Conservation (phyloP, 2,113 vertebrate species). For the Lycaon pictus region DNA sequence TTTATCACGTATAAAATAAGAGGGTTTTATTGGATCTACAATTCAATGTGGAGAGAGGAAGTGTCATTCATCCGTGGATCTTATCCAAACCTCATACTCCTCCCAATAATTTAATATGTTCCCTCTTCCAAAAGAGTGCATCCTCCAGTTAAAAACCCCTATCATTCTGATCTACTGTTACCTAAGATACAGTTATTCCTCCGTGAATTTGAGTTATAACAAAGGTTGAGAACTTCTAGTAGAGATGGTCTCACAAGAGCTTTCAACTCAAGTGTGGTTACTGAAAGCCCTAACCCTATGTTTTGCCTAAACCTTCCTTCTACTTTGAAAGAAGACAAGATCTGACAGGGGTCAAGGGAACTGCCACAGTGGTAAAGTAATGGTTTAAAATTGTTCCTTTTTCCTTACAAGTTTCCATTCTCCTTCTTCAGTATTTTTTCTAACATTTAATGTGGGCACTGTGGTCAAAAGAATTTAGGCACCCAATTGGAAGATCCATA, state of each 20-base stretch:
- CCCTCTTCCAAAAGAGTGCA: background rate
- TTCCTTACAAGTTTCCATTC: background rate
- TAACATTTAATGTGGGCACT: background rate
- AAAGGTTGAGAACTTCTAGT: background rate
- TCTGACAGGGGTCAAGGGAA: background rate
- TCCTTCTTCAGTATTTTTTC: background rate
- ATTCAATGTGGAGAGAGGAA: background rate
- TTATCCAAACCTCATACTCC: background rate
- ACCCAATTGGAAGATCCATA: background rate
- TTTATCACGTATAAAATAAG: conserved; percentile 29
- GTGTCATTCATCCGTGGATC: background rate
- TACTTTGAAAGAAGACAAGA: background rate
- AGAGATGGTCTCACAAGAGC: background rate
- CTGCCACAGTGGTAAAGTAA: background rate
- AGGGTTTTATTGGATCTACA: background rate
- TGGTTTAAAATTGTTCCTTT: background rate
- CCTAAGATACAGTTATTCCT: background rate
- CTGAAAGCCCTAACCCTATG: background rate
- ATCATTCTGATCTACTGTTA: background rate
- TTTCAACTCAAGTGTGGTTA: background rate
- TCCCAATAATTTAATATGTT: background rate
- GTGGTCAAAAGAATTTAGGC: background rate
- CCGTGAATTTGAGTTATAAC: background rate
- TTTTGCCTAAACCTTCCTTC: background rate
- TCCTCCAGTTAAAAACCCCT: background rate